Evolutionary conservation across 2,888 invertebrate genomes (phyloP).

Genomic region (Malthinus flaveolus): DNA sequence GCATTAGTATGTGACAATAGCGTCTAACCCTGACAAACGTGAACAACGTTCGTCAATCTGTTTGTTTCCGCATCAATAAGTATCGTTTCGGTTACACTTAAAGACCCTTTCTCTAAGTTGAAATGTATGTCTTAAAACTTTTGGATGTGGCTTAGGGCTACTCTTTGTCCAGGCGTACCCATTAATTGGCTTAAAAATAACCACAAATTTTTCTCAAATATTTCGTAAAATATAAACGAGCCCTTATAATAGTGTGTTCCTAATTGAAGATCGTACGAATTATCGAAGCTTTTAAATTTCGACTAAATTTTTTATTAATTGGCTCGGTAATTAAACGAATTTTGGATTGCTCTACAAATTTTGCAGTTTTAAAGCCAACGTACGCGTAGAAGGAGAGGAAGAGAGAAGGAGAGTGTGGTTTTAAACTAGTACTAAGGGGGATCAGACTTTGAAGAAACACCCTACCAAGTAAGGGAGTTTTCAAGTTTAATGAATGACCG

Average conservation of each 20-base stretch:
- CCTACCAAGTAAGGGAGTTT: constrained; percentile 41
- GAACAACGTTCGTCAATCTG: constrained; percentile 53
- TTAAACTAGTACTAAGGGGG: constrained; percentile 29
- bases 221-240: no score
- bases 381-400: constrained; percentile 1
- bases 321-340: constrained; percentile 43
- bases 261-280: no score
- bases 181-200: no score
- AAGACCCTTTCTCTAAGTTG: constrained; percentile 17
- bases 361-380: constrained; percentile 22
- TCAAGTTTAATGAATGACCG: constrained; percentile 56
- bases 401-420: constrained; percentile 25
- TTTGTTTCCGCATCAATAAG: constrained; percentile 52
- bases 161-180: background rate
- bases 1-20: constrained; percentile 49
- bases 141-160: background rate
- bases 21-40: constrained; percentile 48
- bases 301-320: constrained; percentile 40
- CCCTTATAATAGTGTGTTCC: no score
- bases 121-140: constrained; percentile 7
- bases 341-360: constrained; percentile 36
- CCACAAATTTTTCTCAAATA: no score
- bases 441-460: constrained; percentile 30
- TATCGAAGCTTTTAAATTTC: no score
- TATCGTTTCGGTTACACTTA: constrained; percentile 37